Percentiles rank a stretch among this genome's conserved stretches.
These are phyloP conservation scores for Urocitellus parryii DNA, from an alignment of 2,113 vertebrate genomes.

Conservation along the genomic window DNA sequence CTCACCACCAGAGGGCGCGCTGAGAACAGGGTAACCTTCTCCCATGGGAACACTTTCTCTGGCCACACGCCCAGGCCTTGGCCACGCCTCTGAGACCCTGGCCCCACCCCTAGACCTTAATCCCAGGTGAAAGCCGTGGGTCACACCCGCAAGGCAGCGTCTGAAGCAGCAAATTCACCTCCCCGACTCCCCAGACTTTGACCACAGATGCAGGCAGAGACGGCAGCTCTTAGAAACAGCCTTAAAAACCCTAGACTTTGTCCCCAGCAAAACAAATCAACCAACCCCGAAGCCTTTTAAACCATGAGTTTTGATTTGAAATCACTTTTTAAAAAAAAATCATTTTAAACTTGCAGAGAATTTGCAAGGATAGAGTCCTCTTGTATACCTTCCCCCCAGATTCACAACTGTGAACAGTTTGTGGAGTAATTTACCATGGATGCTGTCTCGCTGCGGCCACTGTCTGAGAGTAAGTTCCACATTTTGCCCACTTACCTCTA, in stretches of 20 bases:
- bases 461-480: background rate
- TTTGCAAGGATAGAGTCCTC: background rate
- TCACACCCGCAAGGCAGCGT: background rate
- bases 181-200: background rate
- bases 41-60: background rate
- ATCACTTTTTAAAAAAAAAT: background rate
- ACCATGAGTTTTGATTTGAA: constrained; percentile 24
- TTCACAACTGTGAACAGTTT: background rate
- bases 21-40: background rate
- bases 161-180: background rate
- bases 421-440: background rate
- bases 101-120: background rate
- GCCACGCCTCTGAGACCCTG: background rate
- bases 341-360: background rate
- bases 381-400: background rate
- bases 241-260: background rate
- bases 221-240: background rate
- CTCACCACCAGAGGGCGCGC: constrained; percentile 60
- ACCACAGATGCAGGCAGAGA: background rate
- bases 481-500: background rate
- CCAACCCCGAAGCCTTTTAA: background rate
- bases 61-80: background rate
- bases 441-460: too few species aligned
- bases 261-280: background rate
- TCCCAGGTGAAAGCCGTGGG: background rate